Evolutionary conservation across 2,797 vertebrate genomes (phyloP), one percentile per base, ranked within the genome.

Genomic region (Amblyopsis hoosieri): DNA sequence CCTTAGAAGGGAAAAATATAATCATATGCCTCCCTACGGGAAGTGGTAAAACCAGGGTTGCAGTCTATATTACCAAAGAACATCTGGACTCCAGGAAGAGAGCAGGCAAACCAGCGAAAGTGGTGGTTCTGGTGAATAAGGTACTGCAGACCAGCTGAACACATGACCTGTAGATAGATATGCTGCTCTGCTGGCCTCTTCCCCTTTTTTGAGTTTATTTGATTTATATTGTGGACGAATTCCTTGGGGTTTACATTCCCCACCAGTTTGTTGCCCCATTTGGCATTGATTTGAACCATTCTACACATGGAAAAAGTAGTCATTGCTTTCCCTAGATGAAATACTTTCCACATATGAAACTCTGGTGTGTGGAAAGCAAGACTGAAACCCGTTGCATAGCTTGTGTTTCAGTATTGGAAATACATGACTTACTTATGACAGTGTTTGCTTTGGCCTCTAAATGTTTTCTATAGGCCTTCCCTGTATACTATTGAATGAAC

Each of bases 21-120:
- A 95, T 98, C 63, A 86, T 99, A 78, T 99, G 97, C 89, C 95
- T 99, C 60, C 97, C 97, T 1, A 99, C 98, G 50, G 98, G 97
- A 89, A 96, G 95, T 64, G 97, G 97, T 81, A 99, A 99, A 93
- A 99, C 97, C 75, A 92, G 97, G 82, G 95, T 97, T 45, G 96
- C 96, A 1, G 95, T 98, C 76, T 98, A 96, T 76, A 92, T 99
- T 88, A 93, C 96, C 60, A 94, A 92, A 79, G 82, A 96, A 75
- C 97, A 99, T 89, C 89, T 99, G 91, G 94, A 96, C 74, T 65
- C 84, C 84, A 94, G 89, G 85, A 93, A 33, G 73, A 85, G 51
- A 56, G 78, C 83, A 49, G 81, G 82, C 0, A 65, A 87, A 42
- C 62, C 73, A 13, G 94, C 93, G 71, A 99, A 98, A 90, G 97